Conservation (phyloP, 2,113 vertebrate genomes). For the Prochilodus magdalenae region DNA sequence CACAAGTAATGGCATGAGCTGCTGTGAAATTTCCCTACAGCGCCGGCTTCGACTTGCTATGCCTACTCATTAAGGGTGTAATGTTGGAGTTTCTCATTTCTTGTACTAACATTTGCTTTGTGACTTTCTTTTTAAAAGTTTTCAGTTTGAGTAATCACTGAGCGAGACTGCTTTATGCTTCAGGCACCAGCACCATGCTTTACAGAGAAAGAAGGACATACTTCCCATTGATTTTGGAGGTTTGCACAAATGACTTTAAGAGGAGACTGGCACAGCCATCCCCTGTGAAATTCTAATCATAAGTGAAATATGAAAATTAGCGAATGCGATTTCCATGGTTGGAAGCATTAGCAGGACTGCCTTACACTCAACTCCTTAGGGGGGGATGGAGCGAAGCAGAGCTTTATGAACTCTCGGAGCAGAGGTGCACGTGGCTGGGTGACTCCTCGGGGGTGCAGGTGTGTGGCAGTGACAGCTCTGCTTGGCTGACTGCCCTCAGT, state of each 20-base stretch:
- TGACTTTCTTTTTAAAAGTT: constrained; percentile 7
- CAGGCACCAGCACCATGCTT: neutral
- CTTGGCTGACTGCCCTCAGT: neutral
- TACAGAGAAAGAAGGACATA: neutral
- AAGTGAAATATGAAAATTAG: constrained; percentile 16
- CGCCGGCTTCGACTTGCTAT: neutral
- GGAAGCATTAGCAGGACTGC: neutral
- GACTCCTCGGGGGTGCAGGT: neutral
- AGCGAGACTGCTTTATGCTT: constrained; percentile 52
- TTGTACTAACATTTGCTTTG: constrained; percentile 42
- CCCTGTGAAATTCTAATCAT: constrained; percentile 53
- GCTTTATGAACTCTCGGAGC: neutral
- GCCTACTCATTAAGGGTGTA: constrained; percentile 28
- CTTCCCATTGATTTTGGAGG: neutral
- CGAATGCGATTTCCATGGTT: neutral
- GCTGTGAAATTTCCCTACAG: constrained; percentile 36
- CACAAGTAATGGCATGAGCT: constrained; percentile 50
- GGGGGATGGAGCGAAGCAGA: constrained; percentile 1
- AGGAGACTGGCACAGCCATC: constrained; percentile 33
- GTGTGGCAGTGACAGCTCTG: constrained; percentile 2
- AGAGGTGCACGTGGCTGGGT: neutral
- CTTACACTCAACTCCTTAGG: neutral
- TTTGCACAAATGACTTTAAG: constrained; percentile 46
- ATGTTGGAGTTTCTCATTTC: constrained; percentile 32
- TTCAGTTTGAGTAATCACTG: constrained; percentile 4